Evolutionary conservation across 2,888 invertebrate species (phyloP).

Genomic region (Caenorhabditis sinica): DNA sequence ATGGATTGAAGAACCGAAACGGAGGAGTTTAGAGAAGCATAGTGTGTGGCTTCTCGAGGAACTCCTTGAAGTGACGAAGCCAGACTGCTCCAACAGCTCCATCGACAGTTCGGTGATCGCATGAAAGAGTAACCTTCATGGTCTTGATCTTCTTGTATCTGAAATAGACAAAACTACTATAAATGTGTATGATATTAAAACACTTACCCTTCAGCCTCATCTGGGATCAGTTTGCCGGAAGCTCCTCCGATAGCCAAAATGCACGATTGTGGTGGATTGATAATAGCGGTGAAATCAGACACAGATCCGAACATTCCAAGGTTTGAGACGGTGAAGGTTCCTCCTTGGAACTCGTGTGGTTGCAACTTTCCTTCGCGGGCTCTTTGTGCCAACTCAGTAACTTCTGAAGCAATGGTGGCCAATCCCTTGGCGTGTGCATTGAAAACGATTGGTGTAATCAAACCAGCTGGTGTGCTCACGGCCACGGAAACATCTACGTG

Average conservation of each 20-base stretch:
- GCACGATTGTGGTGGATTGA: conserved; percentile 89
- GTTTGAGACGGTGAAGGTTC: conserved; percentile 87
- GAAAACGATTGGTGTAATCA: conserved; percentile 96
- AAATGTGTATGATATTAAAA: neutral
- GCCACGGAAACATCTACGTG: conserved; percentile 96
- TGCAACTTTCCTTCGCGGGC: conserved; percentile 87
- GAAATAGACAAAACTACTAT: neutral
- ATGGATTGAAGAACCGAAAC: conserved; percentile 14
- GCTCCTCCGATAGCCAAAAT: conserved; percentile 87
- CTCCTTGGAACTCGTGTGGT: conserved; percentile 87
- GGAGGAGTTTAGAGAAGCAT: conserved; percentile 91
- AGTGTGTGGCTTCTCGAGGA: conserved; percentile 93
- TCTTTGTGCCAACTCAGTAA: conserved; percentile 76
- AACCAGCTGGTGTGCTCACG: conserved; percentile 94
- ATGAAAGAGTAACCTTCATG: conserved; percentile 94
- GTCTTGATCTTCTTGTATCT: conserved; percentile 86
- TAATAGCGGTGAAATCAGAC: conserved; percentile 88
- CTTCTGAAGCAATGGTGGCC: conserved; percentile 80
- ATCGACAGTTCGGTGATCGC: conserved; percentile 97
- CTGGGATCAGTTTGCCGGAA: conserved; percentile 77
- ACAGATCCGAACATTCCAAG: conserved; percentile 88
- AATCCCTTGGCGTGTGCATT: conserved; percentile 85
- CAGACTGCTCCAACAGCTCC: conserved; percentile 98
- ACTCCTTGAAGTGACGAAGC: conserved; percentile 92
- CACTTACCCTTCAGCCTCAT: conserved; percentile 77